A percentile compares a stretch with the other conserved stretches of the same genome.
These are phyloP conservation scores for Oryctes rhinoceros DNA, from an alignment of 1,140 invertebrate species.

Conservation along the genomic window DNA sequence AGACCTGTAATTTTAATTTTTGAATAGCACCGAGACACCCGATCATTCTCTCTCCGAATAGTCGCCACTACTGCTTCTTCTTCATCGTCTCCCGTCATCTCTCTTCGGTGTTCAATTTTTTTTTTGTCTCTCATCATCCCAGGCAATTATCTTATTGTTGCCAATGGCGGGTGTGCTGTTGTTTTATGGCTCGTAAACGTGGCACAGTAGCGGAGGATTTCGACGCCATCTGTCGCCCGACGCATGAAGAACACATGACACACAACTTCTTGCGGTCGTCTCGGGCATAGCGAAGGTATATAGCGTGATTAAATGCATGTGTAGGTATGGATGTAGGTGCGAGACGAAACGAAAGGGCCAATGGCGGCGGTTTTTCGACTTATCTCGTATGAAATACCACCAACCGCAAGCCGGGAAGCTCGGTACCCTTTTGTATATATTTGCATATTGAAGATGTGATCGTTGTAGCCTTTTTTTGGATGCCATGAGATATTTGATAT, in stretches of 20 bases:
- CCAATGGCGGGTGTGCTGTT: background rate
- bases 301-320: background rate
- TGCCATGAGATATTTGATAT: background rate
- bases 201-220: background rate
- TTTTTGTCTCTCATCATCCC: background rate
- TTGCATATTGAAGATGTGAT: background rate
- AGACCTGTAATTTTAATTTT: background rate
- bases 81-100: no score
- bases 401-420: conserved; percentile 8
- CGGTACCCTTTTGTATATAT: background rate
- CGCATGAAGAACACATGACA: conserved; percentile 14
- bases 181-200: conserved; percentile 24
- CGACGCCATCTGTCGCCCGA: conserved; percentile 8
- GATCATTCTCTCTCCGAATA: background rate
- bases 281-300: background rate
- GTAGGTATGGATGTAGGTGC: background rate
- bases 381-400: conserved; percentile 10
- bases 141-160: conserved; percentile 11
- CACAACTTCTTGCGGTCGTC: conserved; percentile 9
- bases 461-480: background rate
- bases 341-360: background rate
- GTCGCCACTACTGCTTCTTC: no score
- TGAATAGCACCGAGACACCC: background rate
- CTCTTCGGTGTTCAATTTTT: no score
- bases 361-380: background rate